These are phyloP conservation scores for Rhabdomys dilectus DNA, from an alignment of 2,113 vertebrate species.

Conservation along the genomic window DNA sequence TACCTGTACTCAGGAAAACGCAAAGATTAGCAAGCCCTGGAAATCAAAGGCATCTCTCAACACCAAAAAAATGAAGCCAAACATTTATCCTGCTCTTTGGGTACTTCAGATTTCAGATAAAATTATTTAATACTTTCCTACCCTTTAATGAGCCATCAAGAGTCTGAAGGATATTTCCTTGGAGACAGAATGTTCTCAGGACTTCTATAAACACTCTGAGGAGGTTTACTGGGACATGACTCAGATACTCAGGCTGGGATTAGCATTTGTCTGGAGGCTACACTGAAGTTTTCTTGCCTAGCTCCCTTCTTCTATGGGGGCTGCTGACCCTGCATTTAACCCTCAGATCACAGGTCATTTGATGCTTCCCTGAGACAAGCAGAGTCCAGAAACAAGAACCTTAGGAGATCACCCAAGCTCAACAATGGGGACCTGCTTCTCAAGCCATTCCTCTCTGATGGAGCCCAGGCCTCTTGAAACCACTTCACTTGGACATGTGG, in stretches of 20 bases:
- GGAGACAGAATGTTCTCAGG: constrained; percentile 74
- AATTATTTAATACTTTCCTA: constrained; percentile 70
- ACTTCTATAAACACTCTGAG: not conserved
- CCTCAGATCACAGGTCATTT: fast-evolving
- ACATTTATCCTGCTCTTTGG: constrained; percentile 19
- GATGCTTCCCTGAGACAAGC: not conserved
- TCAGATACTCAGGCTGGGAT: not conserved
- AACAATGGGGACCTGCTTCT: fast-evolving
- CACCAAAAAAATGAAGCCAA: constrained; percentile 69
- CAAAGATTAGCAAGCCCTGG: constrained; percentile 77
- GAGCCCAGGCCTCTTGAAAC: fast-evolving
- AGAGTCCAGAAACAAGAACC: not conserved
- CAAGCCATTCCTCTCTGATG: fast-evolving
- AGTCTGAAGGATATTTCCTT: constrained; percentile 70
- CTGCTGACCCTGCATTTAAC: not conserved
- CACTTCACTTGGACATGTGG: no score
- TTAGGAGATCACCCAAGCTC: not conserved
- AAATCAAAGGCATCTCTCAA: constrained; percentile 80
- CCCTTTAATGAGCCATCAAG: constrained; percentile 64
- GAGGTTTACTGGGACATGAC: not conserved
- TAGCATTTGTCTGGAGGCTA: not conserved
- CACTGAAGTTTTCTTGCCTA: not conserved
- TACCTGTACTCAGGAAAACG: constrained; percentile 79
- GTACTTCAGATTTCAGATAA: constrained; percentile 71
- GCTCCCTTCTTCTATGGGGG: not conserved